phyloP scores from a whole-genome alignment of 2,113 vertebrate species.

The Hiodon tergisus region DNA sequence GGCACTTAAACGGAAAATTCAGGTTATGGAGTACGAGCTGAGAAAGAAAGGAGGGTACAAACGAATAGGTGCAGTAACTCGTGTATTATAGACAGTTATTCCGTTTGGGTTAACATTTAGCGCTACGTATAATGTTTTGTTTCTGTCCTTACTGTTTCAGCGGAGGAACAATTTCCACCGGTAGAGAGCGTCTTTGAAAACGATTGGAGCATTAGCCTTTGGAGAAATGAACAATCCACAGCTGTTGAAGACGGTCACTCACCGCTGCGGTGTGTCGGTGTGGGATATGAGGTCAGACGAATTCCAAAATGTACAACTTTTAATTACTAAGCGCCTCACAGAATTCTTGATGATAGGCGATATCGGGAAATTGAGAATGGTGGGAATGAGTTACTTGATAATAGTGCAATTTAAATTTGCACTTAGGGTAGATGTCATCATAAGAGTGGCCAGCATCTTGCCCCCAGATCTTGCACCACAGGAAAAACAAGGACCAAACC shows the following conservation, averaged over 20 bases:
- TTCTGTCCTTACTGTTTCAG: neutral
- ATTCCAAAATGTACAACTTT: no score
- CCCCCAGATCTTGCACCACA: no score
- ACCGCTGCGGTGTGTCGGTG: neutral
- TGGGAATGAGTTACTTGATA: no score
- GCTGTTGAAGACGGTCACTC: slow-evolving; percentile 6
- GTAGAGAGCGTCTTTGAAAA: slow-evolving; percentile 7
- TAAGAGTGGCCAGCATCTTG: no score
- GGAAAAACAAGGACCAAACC: no score
- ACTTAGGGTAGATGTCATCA: no score
- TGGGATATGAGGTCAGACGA: slow-evolving; percentile 5
- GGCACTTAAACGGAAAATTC: slow-evolving; percentile 35
- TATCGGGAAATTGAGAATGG: no score
- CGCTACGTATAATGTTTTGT: neutral
- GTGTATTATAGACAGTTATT: neutral
- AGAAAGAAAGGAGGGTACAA: slow-evolving; percentile 22
- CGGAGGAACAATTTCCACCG: neutral
- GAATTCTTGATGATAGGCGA: no score
- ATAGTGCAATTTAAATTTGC: no score
- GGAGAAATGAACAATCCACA: slow-evolving; percentile 10
- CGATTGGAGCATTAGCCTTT: slow-evolving; percentile 11
- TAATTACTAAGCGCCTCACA: no score
- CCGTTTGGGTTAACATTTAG: neutral
- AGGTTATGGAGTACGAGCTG: slow-evolving; percentile 40
- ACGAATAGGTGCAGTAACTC: neutral